Evolutionary conservation across 2,113 vertebrate species (phyloP).

Genomic region (Paraplagusia blochii): DNA sequence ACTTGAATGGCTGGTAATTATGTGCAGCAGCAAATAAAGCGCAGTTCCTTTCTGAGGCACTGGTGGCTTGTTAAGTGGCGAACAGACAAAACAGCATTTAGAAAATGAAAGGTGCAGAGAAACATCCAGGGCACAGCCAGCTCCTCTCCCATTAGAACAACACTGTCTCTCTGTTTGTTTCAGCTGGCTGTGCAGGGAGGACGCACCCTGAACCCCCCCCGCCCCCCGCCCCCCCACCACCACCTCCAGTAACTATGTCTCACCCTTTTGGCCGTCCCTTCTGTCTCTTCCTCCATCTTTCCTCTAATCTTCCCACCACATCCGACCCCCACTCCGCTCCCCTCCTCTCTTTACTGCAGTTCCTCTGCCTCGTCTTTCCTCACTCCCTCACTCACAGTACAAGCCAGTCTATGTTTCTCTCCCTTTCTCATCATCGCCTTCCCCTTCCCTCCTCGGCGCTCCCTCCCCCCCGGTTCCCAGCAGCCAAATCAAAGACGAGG

Average conservation of each 20-base stretch:
- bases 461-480: slow-evolving; percentile 4
- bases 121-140: slow-evolving; percentile 67
- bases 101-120: slow-evolving; percentile 71
- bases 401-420: slow-evolving; percentile 41
- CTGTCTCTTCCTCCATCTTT: slow-evolving; percentile 15
- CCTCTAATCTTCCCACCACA: slow-evolving; percentile 59
- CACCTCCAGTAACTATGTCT: slow-evolving; percentile 54
- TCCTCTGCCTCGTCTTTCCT: slow-evolving; percentile 33
- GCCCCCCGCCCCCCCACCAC: neutral
- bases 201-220: slow-evolving; percentile 60
- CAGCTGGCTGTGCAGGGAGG: slow-evolving; percentile 58
- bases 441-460: slow-evolving; percentile 15
- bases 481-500: slow-evolving; percentile 54
- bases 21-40: slow-evolving; percentile 71
- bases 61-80: slow-evolving; percentile 72
- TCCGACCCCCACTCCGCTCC: slow-evolving; percentile 3
- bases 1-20: slow-evolving; percentile 72
- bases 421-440: slow-evolving; percentile 40
- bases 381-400: slow-evolving; percentile 24
- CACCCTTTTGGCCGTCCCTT: slow-evolving; percentile 28
- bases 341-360: slow-evolving; percentile 21
- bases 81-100: slow-evolving; percentile 75
- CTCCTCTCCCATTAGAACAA: slow-evolving; percentile 68
- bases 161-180: slow-evolving; percentile 62
- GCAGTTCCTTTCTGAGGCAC: slow-evolving; percentile 64